Evolutionary conservation across 2,113 vertebrate species (phyloP), one percentile per base, ranked within the genome.

Genomic region (Mastomys natalensis): DNA sequence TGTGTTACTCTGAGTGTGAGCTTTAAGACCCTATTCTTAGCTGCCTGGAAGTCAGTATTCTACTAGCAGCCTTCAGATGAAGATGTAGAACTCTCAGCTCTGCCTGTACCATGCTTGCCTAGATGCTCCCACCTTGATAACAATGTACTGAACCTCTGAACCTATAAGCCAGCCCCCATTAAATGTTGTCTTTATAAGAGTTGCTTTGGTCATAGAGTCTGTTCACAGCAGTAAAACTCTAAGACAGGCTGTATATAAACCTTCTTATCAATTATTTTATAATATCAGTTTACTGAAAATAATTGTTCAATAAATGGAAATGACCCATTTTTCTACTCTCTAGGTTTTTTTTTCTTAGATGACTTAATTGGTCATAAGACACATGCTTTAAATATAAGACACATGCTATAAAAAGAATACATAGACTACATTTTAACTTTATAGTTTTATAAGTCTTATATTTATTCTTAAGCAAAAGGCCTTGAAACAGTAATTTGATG

Each of bases 251-350:
- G 31, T 40, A 91, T 26, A 29, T 70, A 91, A 90, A 72, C 4
- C 4, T 88, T 70, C 12, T 91, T 72, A 78, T 91, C 77, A 64
- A 82, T 21, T 88, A 87, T 72, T 93, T 76, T 60, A n/a, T 60
- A 60, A 22, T 40, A 62, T 68, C 17, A 55, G 76, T 2, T 82
- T 82, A 8, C 34, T 81, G 9, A 60, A 82, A 82, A 90, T 40
- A 91, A 77, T 11, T 11, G 12, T 40, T 93, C 70, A 70, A 81
- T 87, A 88, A 70, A 64, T 12, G 62, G 6, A 93, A 95, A 87
- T 21, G 40, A 48, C n/a, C 66, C 10, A n/a, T 55, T 95, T 58
- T 90, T 58, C n/a, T 64, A 21, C 53, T 64, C n/a, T 16, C 24
- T 78, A 77, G n/a, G 45, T 48, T 48, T 62, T 89, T 48, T 53